Evolutionary conservation across 2,888 invertebrate species (phyloP), one percentile per base, ranked within the genome.

Genomic region (Eumacrocentrus americanus): DNA sequence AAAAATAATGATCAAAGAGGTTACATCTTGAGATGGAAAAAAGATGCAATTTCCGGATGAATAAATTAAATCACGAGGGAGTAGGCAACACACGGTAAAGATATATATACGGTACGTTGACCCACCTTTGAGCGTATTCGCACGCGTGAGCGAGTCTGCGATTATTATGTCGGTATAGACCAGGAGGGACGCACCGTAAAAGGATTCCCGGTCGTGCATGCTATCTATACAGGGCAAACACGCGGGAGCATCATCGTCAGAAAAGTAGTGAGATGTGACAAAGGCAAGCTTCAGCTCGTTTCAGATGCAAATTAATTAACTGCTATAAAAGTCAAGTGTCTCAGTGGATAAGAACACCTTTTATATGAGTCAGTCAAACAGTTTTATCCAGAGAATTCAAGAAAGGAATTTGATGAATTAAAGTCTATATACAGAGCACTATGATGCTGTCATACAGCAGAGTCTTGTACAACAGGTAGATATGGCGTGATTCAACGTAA

Each of bases 391-490:
- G n/a, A n/a, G n/a, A n/a, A n/a, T n/a, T n/a, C n/a, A n/a, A n/a
- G n/a, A n/a, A n/a, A n/a, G n/a, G n/a, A n/a, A n/a, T n/a, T n/a
- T n/a, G n/a, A n/a, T n/a, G n/a, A n/a, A n/a, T n/a, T n/a, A n/a
- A n/a, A n/a, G n/a, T n/a, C n/a, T n/a, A n/a, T n/a, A n/a, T n/a
- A n/a, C n/a, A n/a, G n/a, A n/a, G n/a, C n/a, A n/a, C n/a, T n/a
- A n/a, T 56, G 61, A 59, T 61, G n/a, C n/a, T n/a, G n/a, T n/a
- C n/a, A n/a, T n/a, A n/a, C n/a, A n/a, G n/a, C n/a, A n/a, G n/a
- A n/a, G n/a, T n/a, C n/a, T n/a, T n/a, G n/a, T n/a, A 73, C 74
- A 75, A 76, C 75, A 75, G 74, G 75, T 76, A 72, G 67, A 72
- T 67, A 66, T 75, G 64, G 70, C 73, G 70, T 73, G 74, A 65